Conservation (phyloP, 2,113 vertebrate species). For the Cyprinodon variegatus region DNA sequence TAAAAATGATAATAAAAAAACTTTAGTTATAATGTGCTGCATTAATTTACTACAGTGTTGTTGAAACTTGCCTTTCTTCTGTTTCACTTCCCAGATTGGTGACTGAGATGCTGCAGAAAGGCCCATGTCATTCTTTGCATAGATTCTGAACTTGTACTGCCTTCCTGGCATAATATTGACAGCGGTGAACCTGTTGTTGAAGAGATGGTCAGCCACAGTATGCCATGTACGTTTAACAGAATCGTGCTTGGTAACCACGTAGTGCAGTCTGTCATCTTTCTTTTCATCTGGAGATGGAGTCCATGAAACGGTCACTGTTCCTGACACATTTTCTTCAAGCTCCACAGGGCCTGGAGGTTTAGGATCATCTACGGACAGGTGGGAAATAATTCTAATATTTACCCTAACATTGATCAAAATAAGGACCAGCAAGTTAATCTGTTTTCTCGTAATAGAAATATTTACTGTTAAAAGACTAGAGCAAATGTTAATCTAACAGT, state of each 20-base stretch:
- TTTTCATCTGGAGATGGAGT: slow-evolving; percentile 86
- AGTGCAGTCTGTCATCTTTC: slow-evolving; percentile 81
- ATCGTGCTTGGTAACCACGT: slow-evolving; percentile 85
- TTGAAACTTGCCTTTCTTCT: slow-evolving; percentile 66
- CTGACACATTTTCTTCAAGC: slow-evolving; percentile 85
- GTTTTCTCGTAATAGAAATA: background rate
- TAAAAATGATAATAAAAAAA: background rate
- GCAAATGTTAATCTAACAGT: background rate
- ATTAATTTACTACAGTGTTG: background rate
- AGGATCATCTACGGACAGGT: slow-evolving; percentile 80
- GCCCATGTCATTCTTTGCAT: slow-evolving; percentile 89
- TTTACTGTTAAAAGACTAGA: background rate
- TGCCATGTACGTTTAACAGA: slow-evolving; percentile 82
- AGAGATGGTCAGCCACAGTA: slow-evolving; percentile 82
- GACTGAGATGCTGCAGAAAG: slow-evolving; percentile 84
- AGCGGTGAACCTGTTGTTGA: slow-evolving; percentile 89
- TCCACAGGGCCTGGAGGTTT: slow-evolving; percentile 85
- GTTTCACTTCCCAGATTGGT: slow-evolving; percentile 77
- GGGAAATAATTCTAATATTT: background rate
- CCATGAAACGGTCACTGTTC: slow-evolving; percentile 89
- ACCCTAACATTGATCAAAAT: background rate
- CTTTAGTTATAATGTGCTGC: background rate
- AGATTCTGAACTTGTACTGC: slow-evolving; percentile 89
- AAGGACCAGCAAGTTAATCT: background rate
- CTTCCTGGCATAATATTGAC: slow-evolving; percentile 84